These are phyloP conservation scores for Drosophila erecta DNA, from an alignment of 1,140 invertebrate species.

Conservation along the genomic window DNA sequence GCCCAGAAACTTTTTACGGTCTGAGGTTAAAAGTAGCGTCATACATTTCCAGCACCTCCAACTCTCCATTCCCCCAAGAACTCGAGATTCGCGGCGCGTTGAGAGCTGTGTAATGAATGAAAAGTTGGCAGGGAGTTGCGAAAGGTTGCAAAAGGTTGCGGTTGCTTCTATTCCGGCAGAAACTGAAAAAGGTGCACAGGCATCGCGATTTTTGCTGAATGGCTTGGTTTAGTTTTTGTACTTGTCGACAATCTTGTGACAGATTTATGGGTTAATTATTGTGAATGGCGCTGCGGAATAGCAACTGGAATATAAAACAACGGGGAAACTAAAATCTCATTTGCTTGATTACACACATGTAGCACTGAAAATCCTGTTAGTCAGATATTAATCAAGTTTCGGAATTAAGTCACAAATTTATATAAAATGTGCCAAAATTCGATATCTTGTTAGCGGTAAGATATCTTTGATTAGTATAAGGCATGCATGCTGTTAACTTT, in stretches of 20 bases:
- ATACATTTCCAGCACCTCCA: constrained; percentile 56
- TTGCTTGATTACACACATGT: constrained; percentile 6
- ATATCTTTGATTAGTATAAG: neutral
- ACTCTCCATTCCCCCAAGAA: neutral
- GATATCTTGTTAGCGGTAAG: constrained; percentile 11
- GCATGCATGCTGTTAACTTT: neutral
- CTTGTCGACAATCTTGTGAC: constrained; percentile 70
- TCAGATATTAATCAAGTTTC: neutral
- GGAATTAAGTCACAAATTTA: constrained; percentile 1
- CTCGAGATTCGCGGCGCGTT: constrained; percentile 42
- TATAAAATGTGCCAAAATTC: neutral
- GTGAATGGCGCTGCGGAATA: constrained; percentile 20
- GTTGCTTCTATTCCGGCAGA: constrained; percentile 2
- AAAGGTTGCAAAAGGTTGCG: constrained; percentile 36
- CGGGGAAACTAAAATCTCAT: constrained; percentile 1
- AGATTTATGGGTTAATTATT: constrained; percentile 79
- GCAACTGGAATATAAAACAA: neutral
- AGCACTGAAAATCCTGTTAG: constrained; percentile 25
- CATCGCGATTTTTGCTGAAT: constrained; percentile 69
- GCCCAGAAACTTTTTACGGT: constrained; percentile 64
- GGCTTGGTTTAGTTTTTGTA: constrained; percentile 54
- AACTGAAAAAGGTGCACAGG: constrained; percentile 39
- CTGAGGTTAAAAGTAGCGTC: constrained; percentile 72
- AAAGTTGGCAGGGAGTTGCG: constrained; percentile 55
- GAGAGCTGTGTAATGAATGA: constrained; percentile 58